phyloP scores from a whole-genome alignment of 2,888 invertebrate species.

The Lagria hirta region DNA sequence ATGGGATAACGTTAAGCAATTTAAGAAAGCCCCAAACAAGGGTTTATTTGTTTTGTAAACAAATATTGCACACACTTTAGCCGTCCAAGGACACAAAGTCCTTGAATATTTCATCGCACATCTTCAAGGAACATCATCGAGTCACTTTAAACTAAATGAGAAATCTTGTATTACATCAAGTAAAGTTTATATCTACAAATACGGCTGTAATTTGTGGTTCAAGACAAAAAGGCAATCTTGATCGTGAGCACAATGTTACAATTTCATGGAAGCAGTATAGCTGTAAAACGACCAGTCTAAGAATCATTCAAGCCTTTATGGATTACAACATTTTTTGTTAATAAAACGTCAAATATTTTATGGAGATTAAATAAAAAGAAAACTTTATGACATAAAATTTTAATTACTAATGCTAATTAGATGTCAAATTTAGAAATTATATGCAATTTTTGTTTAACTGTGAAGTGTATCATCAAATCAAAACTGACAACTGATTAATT shows the following conservation, averaged over 20 bases:
- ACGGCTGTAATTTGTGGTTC: constrained; percentile 33
- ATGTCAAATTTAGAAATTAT: too few relatives aligned
- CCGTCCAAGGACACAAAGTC: background rate
- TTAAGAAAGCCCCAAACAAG: background rate
- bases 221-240: constrained; percentile 37
- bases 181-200: constrained; percentile 37
- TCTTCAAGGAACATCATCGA: constrained; percentile 28
- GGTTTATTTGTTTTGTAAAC: constrained; percentile 12
- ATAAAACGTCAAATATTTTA: too few relatives aligned
- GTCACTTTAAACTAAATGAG: constrained; percentile 37
- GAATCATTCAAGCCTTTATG: too few relatives aligned
- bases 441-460: too few relatives aligned
- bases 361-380: too few relatives aligned
- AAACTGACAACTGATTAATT: too few relatives aligned
- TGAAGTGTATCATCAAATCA: too few relatives aligned
- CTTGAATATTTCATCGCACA: constrained; percentile 30
- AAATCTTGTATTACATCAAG: constrained; percentile 35
- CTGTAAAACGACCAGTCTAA: constrained; percentile 14
- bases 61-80: background rate
- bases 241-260: constrained; percentile 33
- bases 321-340: too few relatives aligned
- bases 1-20: background rate
- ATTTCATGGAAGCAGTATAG: constrained; percentile 18
- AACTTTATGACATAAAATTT: too few relatives aligned
- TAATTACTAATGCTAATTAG: too few relatives aligned